Conservation (phyloP, 2,888 invertebrate species). For the Melanophora roralis region DNA sequence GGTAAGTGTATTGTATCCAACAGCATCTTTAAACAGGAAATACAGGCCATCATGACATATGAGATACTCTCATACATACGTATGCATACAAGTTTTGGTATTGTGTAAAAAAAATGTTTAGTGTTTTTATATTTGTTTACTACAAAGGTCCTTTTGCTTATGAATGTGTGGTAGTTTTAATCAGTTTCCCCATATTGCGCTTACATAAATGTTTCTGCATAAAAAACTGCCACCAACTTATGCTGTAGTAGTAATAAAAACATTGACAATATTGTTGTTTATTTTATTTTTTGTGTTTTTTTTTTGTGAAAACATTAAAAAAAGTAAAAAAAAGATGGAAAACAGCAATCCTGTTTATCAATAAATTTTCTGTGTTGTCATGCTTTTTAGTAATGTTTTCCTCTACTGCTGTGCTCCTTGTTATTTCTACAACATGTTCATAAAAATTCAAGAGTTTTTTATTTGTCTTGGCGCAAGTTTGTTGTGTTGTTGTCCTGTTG, state of each 20-base stretch:
- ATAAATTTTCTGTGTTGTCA: constrained; percentile 56
- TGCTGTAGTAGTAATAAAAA: constrained; percentile 32
- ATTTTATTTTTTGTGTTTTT: too few species aligned
- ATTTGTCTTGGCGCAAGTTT: neutral
- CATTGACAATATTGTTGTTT: constrained; percentile 45
- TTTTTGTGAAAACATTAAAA: constrained; percentile 6
- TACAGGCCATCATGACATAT: constrained; percentile 57
- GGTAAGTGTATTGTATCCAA: constrained; percentile 34
- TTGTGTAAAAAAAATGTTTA: constrained; percentile 22
- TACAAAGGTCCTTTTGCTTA: constrained; percentile 21
- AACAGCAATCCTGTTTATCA: constrained; percentile 52
- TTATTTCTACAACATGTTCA: constrained; percentile 46
- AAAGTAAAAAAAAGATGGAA: neutral
- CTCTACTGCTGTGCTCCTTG: neutral
- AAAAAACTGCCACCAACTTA: constrained; percentile 30
- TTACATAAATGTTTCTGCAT: neutral
- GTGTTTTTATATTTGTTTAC: neutral
- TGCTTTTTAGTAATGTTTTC: constrained; percentile 40
- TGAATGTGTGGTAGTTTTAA: constrained; percentile 7
- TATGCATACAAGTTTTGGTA: neutral
- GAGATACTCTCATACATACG: constrained; percentile 21
- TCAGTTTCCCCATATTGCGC: neutral
- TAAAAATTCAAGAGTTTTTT: constrained; percentile 61
- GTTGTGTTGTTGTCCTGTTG: constrained; percentile 7
- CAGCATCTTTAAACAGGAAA: constrained; percentile 62